Evolutionary conservation across 2,797 vertebrate genomes (phyloP).

Genomic region (Pseudomugil gertrudae): DNA sequence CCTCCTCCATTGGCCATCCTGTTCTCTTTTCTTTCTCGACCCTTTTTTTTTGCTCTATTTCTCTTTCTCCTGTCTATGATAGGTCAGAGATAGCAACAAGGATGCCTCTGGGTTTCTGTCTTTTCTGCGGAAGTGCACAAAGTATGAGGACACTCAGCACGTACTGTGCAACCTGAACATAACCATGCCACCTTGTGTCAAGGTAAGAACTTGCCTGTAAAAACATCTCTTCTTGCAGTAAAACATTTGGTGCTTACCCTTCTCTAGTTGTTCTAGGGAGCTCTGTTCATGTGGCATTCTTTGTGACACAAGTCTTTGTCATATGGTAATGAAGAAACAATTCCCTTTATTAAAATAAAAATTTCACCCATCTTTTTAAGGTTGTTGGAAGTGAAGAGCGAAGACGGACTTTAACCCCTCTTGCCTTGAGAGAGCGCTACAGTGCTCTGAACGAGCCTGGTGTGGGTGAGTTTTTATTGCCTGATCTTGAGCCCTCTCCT

Average conservation of each 20-base stretch:
- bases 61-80: slow-evolving; percentile 29
- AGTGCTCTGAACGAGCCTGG: slow-evolving; percentile 90
- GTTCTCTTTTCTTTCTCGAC: slow-evolving; percentile 5
- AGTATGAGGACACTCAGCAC: slow-evolving; percentile 94
- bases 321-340: too few species aligned
- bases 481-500: slow-evolving; percentile 56
- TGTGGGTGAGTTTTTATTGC: slow-evolving; percentile 81
- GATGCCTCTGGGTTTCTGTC: slow-evolving; percentile 91
- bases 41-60: slow-evolving; percentile 13
- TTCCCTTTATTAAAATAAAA: background rate
- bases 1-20: background rate
- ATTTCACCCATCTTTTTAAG: slow-evolving; percentile 63
- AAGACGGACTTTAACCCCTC: slow-evolving; percentile 89
- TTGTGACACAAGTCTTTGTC: too few species aligned
- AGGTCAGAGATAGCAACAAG: slow-evolving; percentile 95
- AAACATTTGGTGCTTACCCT: slow-evolving; percentile 17
- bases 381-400: slow-evolving; percentile 88
- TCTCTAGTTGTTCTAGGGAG: slow-evolving; percentile 5
- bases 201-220: slow-evolving; percentile 80
- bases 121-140: slow-evolving; percentile 95
- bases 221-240: background rate
- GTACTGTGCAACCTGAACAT: slow-evolving; percentile 96
- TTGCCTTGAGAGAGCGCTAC: slow-evolving; percentile 92
- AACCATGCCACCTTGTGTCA: slow-evolving; percentile 92
- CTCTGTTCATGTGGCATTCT: background rate